These are phyloP conservation scores for Brachionus rotundiformis DNA, from an alignment of 1,140 invertebrate genomes.

Conservation along the genomic window DNA sequence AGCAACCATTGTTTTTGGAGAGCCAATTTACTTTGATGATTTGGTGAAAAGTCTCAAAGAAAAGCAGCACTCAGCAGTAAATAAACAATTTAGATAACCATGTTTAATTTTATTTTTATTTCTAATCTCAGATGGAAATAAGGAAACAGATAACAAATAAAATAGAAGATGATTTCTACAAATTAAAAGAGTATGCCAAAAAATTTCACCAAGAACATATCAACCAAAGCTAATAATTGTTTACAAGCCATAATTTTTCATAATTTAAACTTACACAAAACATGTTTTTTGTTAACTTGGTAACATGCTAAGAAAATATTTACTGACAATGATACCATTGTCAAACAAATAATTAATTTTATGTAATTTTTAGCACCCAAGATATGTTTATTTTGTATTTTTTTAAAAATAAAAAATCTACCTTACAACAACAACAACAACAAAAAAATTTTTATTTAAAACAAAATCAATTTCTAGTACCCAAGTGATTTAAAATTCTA, in stretches of 20 bases:
- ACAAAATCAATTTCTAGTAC: too few species aligned
- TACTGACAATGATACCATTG: too few species aligned
- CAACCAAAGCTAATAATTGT: not conserved
- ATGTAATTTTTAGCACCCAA: not conserved
- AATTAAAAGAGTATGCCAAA: constrained; percentile 4
- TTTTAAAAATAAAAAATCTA: not conserved
- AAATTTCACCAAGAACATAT: constrained; percentile 30
- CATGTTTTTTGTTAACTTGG: not conserved
- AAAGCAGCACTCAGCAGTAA: constrained; percentile 6
- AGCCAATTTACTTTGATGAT: constrained; percentile 45
- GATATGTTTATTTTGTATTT: not conserved
- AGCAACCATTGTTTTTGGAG: constrained; percentile 34
- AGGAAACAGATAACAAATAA: constrained; percentile 31
- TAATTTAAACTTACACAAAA: too few species aligned
- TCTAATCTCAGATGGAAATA: constrained; percentile 34
- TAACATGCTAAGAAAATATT: not conserved
- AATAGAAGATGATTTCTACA: constrained; percentile 48
- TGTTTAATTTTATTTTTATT: not conserved
- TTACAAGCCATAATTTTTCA: too few species aligned
- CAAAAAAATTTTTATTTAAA: too few species aligned
- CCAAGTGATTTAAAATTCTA: too few species aligned
- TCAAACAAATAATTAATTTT: too few species aligned
- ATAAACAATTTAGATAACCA: not conserved
- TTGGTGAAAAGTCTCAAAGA: constrained; percentile 24
- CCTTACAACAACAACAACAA: too few species aligned